A percentile compares a stretch with the other conserved stretches of the same genome.
Conservation (phyloP, 2,888 invertebrate species). For the Alloscopus bannaensis region DNA sequence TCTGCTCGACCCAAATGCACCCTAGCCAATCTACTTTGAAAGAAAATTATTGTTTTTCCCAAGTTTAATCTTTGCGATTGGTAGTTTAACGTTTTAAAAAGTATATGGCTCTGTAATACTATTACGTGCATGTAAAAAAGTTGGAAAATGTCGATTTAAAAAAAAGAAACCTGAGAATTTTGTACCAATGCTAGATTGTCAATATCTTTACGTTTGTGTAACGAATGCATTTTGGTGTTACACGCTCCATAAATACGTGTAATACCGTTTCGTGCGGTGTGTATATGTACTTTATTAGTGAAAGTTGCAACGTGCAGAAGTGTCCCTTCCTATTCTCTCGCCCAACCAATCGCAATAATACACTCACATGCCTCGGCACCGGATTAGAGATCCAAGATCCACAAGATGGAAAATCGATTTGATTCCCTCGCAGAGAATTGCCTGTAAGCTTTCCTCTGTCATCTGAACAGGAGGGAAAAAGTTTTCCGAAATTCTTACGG, state of each 20-base stretch:
- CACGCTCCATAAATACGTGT: background rate
- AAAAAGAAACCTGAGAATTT: too few relatives aligned
- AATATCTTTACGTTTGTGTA: background rate
- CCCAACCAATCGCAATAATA: background rate
- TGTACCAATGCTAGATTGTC: background rate
- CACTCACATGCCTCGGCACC: background rate
- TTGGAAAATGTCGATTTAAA: too few relatives aligned
- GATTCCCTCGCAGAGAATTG: conserved; percentile 19
- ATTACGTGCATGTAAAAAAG: too few relatives aligned
- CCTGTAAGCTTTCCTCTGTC: conserved; percentile 19
- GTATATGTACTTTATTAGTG: conserved; percentile 9
- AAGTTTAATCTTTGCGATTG: too few relatives aligned
- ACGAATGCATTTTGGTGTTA: too few relatives aligned
- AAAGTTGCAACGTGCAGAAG: conserved; percentile 8
- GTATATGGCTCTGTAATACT: too few relatives aligned
- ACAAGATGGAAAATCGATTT: conserved; percentile 59
- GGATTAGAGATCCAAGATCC: conserved; percentile 33
- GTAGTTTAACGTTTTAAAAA: too few relatives aligned
- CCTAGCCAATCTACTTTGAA: too few relatives aligned
- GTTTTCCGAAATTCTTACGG: conserved; percentile 20
- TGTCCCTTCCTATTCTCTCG: background rate
- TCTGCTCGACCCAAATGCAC: too few relatives aligned
- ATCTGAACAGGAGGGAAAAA: background rate
- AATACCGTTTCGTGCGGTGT: background rate
- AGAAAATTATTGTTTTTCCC: too few relatives aligned